These are phyloP conservation scores for Lerista edwardsae DNA, from an alignment of 2,797 vertebrate species.

Conservation along the genomic window DNA sequence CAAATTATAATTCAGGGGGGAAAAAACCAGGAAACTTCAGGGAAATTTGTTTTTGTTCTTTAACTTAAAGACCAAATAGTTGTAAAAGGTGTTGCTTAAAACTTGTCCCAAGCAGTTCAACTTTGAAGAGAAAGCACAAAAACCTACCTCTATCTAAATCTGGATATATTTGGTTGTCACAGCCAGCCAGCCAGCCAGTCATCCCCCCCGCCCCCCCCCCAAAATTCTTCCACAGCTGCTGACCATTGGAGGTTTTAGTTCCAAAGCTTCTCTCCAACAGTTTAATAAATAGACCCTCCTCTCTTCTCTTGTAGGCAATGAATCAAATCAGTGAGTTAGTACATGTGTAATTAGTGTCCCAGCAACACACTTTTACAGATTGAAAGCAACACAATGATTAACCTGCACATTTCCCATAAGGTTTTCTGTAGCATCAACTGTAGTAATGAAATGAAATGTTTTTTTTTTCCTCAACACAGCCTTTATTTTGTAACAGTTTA, in stretches of 20 bases:
- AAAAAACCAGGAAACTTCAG: not conserved
- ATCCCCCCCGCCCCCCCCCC: not conserved
- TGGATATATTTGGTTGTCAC: not conserved
- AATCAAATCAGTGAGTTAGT: not conserved
- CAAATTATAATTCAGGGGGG: not conserved
- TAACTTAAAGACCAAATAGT: not conserved
- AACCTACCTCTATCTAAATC: not conserved
- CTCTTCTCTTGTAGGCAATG: not conserved
- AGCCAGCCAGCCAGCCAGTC: too few relatives aligned
- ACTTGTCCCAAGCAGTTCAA: not conserved
- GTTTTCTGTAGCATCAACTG: not conserved
- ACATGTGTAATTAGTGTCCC: too few relatives aligned
- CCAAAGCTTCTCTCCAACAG: not conserved
- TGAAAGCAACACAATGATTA: not conserved
- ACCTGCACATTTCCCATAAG: not conserved
- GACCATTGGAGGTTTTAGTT: not conserved
- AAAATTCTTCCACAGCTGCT: not conserved
- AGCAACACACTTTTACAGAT: not conserved
- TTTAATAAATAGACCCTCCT: not conserved
- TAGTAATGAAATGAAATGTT: not conserved
- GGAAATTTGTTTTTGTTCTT: not conserved
- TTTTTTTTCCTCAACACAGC: constrained; percentile 59
- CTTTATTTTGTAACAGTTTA: constrained; percentile 73
- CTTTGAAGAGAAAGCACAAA: not conserved
- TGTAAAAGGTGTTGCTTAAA: not conserved